phyloP scores from a whole-genome alignment of 1,140 invertebrate genomes.

The Diploscapter pachys region DNA sequence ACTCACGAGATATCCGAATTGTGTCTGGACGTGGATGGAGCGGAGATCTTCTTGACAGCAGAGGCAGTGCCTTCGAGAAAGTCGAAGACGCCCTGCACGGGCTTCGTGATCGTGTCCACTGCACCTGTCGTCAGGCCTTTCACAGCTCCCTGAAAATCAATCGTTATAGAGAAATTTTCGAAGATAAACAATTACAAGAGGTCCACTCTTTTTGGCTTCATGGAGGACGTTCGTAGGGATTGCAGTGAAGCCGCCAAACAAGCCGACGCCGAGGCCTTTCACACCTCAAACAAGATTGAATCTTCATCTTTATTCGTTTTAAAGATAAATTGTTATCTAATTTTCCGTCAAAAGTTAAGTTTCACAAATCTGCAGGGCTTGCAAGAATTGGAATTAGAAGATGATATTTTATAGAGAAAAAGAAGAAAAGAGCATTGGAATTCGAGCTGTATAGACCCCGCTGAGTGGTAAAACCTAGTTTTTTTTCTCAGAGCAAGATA shows the following conservation, averaged over 20 bases:
- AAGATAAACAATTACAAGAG: slow-evolving; percentile 60
- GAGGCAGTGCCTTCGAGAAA: slow-evolving; percentile 86
- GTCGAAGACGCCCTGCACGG: slow-evolving; percentile 89
- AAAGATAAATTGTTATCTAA: too few species aligned
- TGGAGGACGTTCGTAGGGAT: slow-evolving; percentile 86
- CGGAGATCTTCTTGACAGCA: slow-evolving; percentile 75
- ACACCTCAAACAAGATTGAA: slow-evolving; percentile 62
- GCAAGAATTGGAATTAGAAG: too few species aligned
- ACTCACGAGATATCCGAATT: too few species aligned
- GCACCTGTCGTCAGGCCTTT: slow-evolving; percentile 87
- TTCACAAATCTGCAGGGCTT: too few species aligned
- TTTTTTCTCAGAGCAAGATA: too few species aligned
- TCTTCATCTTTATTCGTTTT: too few species aligned
- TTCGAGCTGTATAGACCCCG: too few species aligned
- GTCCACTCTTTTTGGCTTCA: slow-evolving; percentile 77
- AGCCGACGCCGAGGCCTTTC: slow-evolving; percentile 82
- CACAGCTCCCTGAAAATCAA: slow-evolving; percentile 71
- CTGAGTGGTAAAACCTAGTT: too few species aligned
- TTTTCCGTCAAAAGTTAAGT: too few species aligned
- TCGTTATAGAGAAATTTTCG: background rate
- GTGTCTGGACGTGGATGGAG: too few species aligned
- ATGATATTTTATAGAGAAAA: too few species aligned
- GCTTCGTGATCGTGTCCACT: slow-evolving; percentile 91
- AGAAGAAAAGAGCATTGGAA: too few species aligned
- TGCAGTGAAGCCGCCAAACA: slow-evolving; percentile 85